Conservation (phyloP, 2,888 invertebrate genomes). For the Nasonia oneida region DNA sequence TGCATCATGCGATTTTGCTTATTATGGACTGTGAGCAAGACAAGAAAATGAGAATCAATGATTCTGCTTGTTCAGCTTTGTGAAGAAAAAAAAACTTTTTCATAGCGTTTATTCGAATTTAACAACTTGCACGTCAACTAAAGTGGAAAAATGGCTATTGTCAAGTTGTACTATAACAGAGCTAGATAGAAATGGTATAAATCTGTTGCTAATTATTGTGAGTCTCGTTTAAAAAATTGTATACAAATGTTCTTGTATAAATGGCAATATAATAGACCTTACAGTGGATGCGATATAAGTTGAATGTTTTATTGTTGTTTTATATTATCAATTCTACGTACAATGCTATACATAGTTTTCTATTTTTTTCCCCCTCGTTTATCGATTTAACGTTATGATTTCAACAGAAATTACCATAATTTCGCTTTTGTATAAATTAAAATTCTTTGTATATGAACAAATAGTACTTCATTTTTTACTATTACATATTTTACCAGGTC, state of each 20-base stretch:
- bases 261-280: slow-evolving; percentile 62
- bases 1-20: slow-evolving; percentile 56
- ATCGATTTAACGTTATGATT: background rate
- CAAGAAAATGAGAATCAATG: slow-evolving; percentile 38
- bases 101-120: slow-evolving; percentile 52
- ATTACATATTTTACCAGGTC: background rate
- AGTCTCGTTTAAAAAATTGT: slow-evolving; percentile 60
- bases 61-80: slow-evolving; percentile 48
- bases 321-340: slow-evolving; percentile 58
- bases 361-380: slow-evolving; percentile 46
- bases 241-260: slow-evolving; percentile 63
- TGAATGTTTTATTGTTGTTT: slow-evolving; percentile 57
- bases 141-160: slow-evolving; percentile 32
- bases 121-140: slow-evolving; percentile 11
- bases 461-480: background rate
- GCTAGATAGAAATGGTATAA: slow-evolving; percentile 42
- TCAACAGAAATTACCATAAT: background rate
- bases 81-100: slow-evolving; percentile 42
- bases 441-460: slow-evolving; percentile 11
- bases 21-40: slow-evolving; percentile 50
- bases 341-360: slow-evolving; percentile 48
- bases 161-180: slow-evolving; percentile 55
- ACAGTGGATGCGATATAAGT: slow-evolving; percentile 57
- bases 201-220: slow-evolving; percentile 55
- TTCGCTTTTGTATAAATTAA: slow-evolving; percentile 17